Percentiles rank a stretch among this genome's conserved stretches.
These are phyloP conservation scores for Mycteria americana DNA, from an alignment of 2,797 vertebrate species.

Conservation along the genomic window DNA sequence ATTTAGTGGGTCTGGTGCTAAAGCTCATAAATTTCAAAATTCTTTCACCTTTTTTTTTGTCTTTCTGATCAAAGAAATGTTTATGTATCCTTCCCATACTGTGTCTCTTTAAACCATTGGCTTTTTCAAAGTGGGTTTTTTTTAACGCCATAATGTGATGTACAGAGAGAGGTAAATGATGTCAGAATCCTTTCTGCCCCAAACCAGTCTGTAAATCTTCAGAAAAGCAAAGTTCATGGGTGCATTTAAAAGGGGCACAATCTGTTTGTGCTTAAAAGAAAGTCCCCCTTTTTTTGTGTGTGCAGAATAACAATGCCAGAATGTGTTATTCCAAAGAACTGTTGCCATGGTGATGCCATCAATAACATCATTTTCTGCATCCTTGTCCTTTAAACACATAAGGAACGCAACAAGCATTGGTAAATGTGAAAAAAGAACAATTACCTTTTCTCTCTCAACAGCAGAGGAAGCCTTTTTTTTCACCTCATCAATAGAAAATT, in stretches of 20 bases:
- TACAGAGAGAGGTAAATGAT: conserved; percentile 50
- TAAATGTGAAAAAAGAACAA: conserved; percentile 73
- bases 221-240: conserved; percentile 70
- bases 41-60: conserved; percentile 10
- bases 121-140: not conserved
- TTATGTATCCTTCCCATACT: conserved; percentile 32
- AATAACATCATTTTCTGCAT: conserved; percentile 75
- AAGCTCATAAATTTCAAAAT: conserved; percentile 25
- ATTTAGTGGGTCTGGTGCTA: not conserved
- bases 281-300: conserved; percentile 48
- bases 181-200: conserved; percentile 47
- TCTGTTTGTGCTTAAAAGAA: conserved; percentile 69
- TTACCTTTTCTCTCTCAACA: conserved; percentile 68
- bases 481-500: conserved; percentile 78
- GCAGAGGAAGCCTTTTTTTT: conserved; percentile 72
- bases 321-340: conserved; percentile 74
- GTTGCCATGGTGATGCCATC: conserved; percentile 75
- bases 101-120: not conserved
- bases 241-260: conserved; percentile 68
- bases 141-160: not conserved
- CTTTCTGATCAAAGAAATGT: conserved; percentile 42
- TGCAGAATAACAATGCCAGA: conserved; percentile 74
- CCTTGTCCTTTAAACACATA: conserved; percentile 70
- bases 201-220: conserved; percentile 43
- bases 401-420: conserved; percentile 68